Conservation (phyloP, 2,113 vertebrate species). For the Macrotus californicus region DNA sequence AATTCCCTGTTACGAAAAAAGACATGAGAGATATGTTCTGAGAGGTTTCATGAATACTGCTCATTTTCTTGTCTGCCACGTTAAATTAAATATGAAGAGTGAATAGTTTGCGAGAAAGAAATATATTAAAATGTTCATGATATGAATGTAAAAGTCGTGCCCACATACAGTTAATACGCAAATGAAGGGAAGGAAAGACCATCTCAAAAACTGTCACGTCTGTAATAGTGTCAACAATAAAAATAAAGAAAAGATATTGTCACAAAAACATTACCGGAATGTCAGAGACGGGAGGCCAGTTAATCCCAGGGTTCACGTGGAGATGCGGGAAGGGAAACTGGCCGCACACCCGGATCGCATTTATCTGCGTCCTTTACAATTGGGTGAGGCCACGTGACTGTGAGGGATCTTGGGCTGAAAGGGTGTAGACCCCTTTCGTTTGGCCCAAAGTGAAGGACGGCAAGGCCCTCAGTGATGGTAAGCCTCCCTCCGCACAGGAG, state of each 20-base stretch:
- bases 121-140: neutral
- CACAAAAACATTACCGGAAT: neutral
- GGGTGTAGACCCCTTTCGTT: neutral
- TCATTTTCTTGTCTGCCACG: neutral
- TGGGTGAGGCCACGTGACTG: neutral
- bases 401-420: neutral
- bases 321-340: neutral
- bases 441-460: neutral
- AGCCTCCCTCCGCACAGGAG: neutral
- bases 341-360: no score
- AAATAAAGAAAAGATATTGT: neutral
- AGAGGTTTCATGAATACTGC: neutral
- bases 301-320: neutral
- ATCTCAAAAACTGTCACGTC: neutral
- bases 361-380: neutral
- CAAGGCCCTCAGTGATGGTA: neutral
- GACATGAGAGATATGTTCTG: neutral
- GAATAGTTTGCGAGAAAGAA: neutral
- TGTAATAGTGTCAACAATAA: no score
- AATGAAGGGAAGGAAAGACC: neutral
- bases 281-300: neutral
- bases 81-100: neutral
- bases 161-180: neutral
- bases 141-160: neutral
- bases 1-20: neutral